Evolutionary conservation across 92 coral and sea anemone genomes (phyloP).

Genomic region (Actinernus sp.): DNA sequence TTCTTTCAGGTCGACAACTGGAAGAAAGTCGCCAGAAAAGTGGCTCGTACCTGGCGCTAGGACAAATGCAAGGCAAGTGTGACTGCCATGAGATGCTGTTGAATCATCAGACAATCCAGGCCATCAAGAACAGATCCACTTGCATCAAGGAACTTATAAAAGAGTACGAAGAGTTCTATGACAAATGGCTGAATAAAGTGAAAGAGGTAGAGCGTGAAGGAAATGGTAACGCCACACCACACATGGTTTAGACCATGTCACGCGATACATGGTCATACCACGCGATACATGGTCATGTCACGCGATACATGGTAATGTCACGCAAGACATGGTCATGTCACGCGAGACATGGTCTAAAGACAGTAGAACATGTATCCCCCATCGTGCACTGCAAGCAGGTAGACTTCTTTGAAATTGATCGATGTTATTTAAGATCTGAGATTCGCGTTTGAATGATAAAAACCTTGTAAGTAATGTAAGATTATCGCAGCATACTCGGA

Average conservation of each 20-base stretch:
- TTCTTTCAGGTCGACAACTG: constrained; percentile 38
- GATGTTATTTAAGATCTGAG: too few species aligned
- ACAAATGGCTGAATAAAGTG: constrained; percentile 84
- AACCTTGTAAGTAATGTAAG: too few species aligned
- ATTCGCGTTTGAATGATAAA: too few species aligned
- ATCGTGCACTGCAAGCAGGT: too few species aligned
- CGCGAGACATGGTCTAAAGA: not conserved
- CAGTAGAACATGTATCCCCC: too few species aligned
- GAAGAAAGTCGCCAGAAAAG: constrained; percentile 23
- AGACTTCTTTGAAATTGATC: too few species aligned
- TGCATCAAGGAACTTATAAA: constrained; percentile 84
- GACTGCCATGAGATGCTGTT: constrained; percentile 91
- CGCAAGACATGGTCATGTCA: not conserved
- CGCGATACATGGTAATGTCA: not conserved
- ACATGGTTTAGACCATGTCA: constrained; percentile 57
- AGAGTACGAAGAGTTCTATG: constrained; percentile 95
- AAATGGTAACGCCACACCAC: constrained; percentile 79
- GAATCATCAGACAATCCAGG: constrained; percentile 81
- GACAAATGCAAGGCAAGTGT: constrained; percentile 57
- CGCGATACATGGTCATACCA: not conserved
- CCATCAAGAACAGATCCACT: constrained; percentile 76
- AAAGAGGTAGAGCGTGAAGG: constrained; percentile 74
- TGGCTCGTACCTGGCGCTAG: constrained; percentile 45
- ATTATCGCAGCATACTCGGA: too few species aligned
- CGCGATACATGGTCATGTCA: not conserved